phyloP scores from a whole-genome alignment of 2,113 vertebrate genomes.

The Amphiprion percula region DNA sequence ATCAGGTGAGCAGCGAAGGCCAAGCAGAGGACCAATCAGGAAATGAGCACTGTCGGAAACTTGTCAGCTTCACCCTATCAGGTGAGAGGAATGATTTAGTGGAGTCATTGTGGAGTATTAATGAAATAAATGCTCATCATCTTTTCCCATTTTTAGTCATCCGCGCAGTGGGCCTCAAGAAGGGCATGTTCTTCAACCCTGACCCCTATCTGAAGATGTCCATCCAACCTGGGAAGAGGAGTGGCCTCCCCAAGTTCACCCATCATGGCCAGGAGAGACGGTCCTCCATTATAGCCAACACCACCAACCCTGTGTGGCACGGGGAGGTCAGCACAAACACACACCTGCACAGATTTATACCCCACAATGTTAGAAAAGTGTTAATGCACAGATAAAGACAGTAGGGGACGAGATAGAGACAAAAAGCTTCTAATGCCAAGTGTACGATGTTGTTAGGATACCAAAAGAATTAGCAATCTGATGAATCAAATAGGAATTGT shows the following conservation, averaged over 20 bases:
- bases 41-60: constrained; percentile 89
- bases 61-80: constrained; percentile 96
- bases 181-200: constrained; percentile 99
- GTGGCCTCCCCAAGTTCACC: constrained; percentile 92
- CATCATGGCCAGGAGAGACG: constrained; percentile 96
- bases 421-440: too few species aligned
- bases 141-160: constrained; percentile 84
- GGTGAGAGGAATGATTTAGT: constrained; percentile 79
- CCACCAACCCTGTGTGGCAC: constrained; percentile 95
- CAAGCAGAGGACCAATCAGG: constrained; percentile 87
- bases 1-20: constrained; percentile 88
- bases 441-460: too few species aligned
- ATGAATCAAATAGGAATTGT: too few species aligned
- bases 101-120: background rate
- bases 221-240: constrained; percentile 95
- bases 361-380: too few species aligned
- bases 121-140: background rate
- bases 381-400: too few species aligned
- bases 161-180: constrained; percentile 93
- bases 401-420: too few species aligned
- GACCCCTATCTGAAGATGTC: constrained; percentile 99
- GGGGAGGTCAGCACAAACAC: constrained; percentile 87
- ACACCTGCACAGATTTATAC: too few species aligned
- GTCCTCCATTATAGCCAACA: constrained; percentile 94
- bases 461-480: too few species aligned